Conservation (phyloP, 2,113 vertebrate genomes). For the Elaphurus davidianus region DNA sequence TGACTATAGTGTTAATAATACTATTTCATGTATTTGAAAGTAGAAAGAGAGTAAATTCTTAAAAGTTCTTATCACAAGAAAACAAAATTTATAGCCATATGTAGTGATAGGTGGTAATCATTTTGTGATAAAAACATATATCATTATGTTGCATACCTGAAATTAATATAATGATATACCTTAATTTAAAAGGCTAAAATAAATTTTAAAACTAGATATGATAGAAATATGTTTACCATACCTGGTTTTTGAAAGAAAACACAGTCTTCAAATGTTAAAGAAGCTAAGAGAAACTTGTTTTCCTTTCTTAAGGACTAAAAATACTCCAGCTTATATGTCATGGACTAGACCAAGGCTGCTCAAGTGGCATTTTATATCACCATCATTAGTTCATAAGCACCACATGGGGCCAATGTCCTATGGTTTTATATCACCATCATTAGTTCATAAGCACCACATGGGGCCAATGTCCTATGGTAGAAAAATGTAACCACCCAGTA, state of each 20-base stretch:
- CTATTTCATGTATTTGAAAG: not conserved
- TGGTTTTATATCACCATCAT: not conserved
- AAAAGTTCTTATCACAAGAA: not conserved
- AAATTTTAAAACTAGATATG: not conserved
- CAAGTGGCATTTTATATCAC: not conserved
- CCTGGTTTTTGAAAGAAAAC: conserved; percentile 28
- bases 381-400: not conserved
- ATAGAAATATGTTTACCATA: not conserved
- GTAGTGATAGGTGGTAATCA: not conserved
- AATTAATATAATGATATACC: not conserved
- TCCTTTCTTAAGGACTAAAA: conserved; percentile 10
- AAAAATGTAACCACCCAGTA: not conserved
- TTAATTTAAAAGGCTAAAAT: not conserved
- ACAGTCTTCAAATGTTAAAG: conserved; percentile 21
- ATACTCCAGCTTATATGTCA: not conserved
- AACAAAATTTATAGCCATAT: not conserved
- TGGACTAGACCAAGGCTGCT: not conserved
- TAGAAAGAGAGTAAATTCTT: not conserved
- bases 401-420: not conserved
- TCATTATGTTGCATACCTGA: not conserved
- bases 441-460: not conserved
- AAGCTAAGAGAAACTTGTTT: not conserved
- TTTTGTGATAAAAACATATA: not conserved
- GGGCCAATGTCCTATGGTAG: not conserved
- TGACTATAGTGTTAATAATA: not conserved